phyloP scores from a whole-genome alignment of 23 tunicate species.

The Diplosoma virens region DNA sequence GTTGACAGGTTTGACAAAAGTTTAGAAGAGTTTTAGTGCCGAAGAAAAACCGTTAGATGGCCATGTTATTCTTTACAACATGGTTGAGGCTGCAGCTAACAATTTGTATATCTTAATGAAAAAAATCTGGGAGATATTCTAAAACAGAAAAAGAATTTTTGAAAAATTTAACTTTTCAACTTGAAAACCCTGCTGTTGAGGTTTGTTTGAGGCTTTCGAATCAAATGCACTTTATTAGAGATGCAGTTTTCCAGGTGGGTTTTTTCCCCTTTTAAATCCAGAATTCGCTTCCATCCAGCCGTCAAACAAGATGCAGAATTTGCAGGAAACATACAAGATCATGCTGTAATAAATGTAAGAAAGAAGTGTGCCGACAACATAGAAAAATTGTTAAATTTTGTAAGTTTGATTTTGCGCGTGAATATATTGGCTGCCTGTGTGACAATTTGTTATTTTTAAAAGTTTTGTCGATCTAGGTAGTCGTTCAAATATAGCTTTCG shows the following conservation, averaged over 20 bases:
- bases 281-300: background rate
- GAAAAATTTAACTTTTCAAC: background rate
- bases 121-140: background rate
- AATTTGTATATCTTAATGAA: background rate
- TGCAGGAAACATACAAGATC: background rate
- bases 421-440: no score
- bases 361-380: no score
- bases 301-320: background rate
- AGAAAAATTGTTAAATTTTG: no score
- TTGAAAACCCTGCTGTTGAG: background rate
- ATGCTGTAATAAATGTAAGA: background rate
- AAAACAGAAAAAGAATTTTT: background rate
- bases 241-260: background rate
- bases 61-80: background rate
- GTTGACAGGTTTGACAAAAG: background rate
- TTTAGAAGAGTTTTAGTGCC: background rate
- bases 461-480: no score
- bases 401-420: no score
- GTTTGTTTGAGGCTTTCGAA: background rate
- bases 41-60: background rate
- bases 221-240: background rate
- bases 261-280: background rate
- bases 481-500: no score
- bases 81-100: background rate
- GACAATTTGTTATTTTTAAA: no score